Conservation (phyloP, 2,888 invertebrate genomes). For the Eupithecia insigniata region DNA sequence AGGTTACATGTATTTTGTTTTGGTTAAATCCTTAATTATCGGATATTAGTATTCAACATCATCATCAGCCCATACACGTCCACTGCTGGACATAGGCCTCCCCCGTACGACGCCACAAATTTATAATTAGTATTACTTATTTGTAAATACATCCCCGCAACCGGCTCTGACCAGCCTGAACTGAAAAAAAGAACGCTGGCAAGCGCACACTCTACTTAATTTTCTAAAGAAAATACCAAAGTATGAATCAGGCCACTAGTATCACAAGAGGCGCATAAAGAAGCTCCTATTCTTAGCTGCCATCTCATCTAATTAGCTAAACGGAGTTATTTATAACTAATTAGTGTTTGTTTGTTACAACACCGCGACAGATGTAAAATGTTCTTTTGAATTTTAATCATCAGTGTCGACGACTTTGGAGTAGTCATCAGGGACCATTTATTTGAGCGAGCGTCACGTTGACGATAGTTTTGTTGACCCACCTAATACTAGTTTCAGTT, state of each 20-base stretch:
- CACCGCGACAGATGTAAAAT: conserved; percentile 22
- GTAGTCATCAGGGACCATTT: background rate
- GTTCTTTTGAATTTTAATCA: conserved; percentile 18
- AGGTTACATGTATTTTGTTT: too few relatives aligned
- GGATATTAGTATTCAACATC: too few relatives aligned
- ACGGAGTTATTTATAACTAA: conserved; percentile 38
- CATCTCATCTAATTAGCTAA: conserved; percentile 39
- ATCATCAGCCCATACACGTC: too few relatives aligned
- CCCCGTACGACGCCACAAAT: too few relatives aligned
- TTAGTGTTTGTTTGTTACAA: conserved; percentile 34
- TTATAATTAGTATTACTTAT: background rate
- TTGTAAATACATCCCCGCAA: background rate
- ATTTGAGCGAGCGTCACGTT: background rate
- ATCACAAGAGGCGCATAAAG: conserved; percentile 4
- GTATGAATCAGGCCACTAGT: background rate
- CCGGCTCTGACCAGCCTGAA: background rate
- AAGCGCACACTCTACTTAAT: background rate
- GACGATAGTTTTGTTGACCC: background rate
- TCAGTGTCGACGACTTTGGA: background rate
- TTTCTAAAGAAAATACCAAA: conserved; percentile 4
- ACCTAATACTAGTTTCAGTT: background rate
- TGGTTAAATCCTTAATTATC: too few relatives aligned
- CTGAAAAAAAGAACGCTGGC: background rate
- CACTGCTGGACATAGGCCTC: too few relatives aligned
- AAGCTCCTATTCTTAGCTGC: conserved; percentile 22